Evolutionary conservation across 2,797 vertebrate species (phyloP).

Genomic region (Sciurus vulgaris): DNA sequence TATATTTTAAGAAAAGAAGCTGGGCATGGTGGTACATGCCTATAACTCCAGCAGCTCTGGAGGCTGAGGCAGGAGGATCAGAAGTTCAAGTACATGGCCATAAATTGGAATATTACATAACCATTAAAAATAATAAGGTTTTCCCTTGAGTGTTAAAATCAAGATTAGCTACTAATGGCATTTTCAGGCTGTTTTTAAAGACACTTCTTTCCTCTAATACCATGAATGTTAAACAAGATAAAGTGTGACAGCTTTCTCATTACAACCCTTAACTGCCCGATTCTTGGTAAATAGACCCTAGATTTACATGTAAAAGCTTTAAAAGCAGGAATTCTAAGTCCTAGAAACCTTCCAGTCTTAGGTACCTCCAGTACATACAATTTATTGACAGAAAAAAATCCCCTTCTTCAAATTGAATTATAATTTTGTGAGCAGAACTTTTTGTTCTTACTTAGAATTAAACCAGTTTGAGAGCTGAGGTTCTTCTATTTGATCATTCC

Average conservation of each 20-base stretch:
- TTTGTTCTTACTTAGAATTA: constrained; percentile 78
- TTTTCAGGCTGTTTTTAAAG: background rate
- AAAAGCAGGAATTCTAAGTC: constrained; percentile 3
- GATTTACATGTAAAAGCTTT: background rate
- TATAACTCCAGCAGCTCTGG: too few relatives aligned
- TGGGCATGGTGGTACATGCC: too few relatives aligned
- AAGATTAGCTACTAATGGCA: constrained; percentile 7
- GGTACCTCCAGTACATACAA: background rate
- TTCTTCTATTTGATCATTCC: constrained; percentile 65
- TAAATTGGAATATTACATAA: background rate
- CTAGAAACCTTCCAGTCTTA: background rate
- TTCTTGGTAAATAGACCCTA: constrained; percentile 19
- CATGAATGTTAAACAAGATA: constrained; percentile 30
- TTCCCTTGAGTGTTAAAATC: background rate
- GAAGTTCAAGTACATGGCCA: background rate
- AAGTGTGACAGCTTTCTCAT: constrained; percentile 15
- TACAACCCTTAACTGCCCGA: background rate
- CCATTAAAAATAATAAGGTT: constrained; percentile 8
- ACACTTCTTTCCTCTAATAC: background rate
- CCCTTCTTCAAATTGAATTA: constrained; percentile 15
- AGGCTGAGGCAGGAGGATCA: too few relatives aligned
- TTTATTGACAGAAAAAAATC: background rate
- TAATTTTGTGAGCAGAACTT: constrained; percentile 2
- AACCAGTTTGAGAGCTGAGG: constrained; percentile 75
- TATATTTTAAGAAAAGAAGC: background rate